Evolutionary conservation across 2,888 invertebrate species (phyloP), one percentile per base, ranked within the genome.

Genomic region (Shargacucullia verbasci): DNA sequence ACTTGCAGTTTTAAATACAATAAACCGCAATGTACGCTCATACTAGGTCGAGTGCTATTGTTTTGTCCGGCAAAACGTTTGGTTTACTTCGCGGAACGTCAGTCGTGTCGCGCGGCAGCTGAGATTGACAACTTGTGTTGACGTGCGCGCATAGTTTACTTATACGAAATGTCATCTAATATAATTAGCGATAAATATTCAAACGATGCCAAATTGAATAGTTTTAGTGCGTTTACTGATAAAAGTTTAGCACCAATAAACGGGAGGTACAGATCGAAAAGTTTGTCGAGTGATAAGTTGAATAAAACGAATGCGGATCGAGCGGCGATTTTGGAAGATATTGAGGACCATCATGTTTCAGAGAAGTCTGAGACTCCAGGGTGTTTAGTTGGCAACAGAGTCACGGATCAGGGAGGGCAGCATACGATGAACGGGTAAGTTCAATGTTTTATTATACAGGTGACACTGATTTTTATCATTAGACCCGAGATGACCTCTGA

Each of bases 281-380:
- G 94, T 90, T 87, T 94, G 73, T 93, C 94, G 35, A 91, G 92
- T 90, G 94, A 94, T 87, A 94, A 94, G 82, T 89, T 94, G 77
- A 92, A 91, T 70, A 87, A 91, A 78, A 81, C 84, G 13, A 91
- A 92, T 70, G 90, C 88, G 47, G 94, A 94, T 76, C 86, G 92
- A 10, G 89, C 92, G 7, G 94, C 93, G 29, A 94, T 94, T 53
- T 75, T 94, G 75, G 90, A 92, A 68, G 92, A 94, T 86, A 86
- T 90, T 12, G 94, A 94, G 61, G 88, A 85, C 20, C 86, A 92
- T 47, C 87, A 92, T 77, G 75, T 92, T 52, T 81, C 92, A 34
- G 89, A 88, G 9, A 91, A 86, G 69, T 83, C 83, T 12, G 93
- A 94, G 76, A 93, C 94, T 29, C 94, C 94, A 33, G 92, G 94